Base-by-base conservation (phyloP, 2,888 invertebrate genomes). In the Spicauda simplicius region DNA sequence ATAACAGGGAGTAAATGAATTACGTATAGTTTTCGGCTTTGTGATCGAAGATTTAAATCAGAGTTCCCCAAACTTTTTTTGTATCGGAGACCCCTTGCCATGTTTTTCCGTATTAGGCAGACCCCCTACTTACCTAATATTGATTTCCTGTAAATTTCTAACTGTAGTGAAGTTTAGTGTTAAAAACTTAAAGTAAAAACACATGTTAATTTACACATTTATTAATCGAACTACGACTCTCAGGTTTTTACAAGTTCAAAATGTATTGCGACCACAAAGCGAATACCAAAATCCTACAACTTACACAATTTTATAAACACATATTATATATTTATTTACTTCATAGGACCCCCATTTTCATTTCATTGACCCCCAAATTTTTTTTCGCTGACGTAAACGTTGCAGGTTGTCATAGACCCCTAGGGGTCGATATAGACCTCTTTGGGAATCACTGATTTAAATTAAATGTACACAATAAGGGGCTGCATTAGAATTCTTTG, bases 141-240 rank as follows among this genome's bases (percentile, higher is more conserved):
- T 70, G 63, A 70, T 69, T 70, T 71, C 69, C 68, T 71, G 69
- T 69, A 69, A 62, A 69, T 68, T 68, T 70, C 68, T 66, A 69
- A 66, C 69, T 69, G 66, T 69, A 69, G 64, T 67, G 53, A 69
- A 65, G 64, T 65, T 69, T 55, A 61, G 64, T 65, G 61, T 68
- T 64, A 53, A 53, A 53, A 53, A 53, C 52, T 53, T 53, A 53
- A 57, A 54, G 14, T 54, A 54, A 25, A 25, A 54, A 54, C 54
- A 54, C 54, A 54, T 54, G 30, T 54, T 54, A 57, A 33, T 25
- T 54, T 54, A 54, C 30, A 54, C 54, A 37, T 57, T 57, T 57
- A 57, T 57, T 57, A 57, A 37, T 41, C 41, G 57, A 57, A 57
- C 41, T 57, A n/a, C n/a, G n/a, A n/a, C n/a, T n/a, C n/a, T n/a